A percentile compares a stretch with the other conserved stretches of the same genome.
Conservation (phyloP, 2,113 vertebrate species). For the Mobula birostris region DNA sequence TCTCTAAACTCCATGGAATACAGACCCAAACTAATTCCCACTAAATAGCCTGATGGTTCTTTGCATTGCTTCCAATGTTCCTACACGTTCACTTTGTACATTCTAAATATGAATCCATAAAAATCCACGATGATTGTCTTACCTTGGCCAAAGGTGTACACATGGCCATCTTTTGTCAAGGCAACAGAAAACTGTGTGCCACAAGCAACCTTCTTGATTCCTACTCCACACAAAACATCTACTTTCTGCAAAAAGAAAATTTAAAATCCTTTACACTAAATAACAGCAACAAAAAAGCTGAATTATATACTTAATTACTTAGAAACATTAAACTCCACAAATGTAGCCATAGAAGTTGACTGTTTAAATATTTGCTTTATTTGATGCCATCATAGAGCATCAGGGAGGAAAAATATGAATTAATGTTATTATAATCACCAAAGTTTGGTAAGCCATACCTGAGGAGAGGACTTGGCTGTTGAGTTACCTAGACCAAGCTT, state of each 20-base stretch:
- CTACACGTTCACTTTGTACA: not conserved
- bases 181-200: slow-evolving; percentile 77
- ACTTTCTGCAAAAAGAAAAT: slow-evolving; percentile 60
- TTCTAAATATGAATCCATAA: not conserved
- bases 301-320: not conserved
- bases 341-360: not conserved
- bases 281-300: not conserved
- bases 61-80: not conserved
- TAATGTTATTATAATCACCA: not conserved
- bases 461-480: slow-evolving; percentile 73
- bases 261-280: not conserved
- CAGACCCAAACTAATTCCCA: no score
- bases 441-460: slow-evolving; percentile 52
- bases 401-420: not conserved
- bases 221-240: slow-evolving; percentile 73
- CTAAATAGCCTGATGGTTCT: no score
- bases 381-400: not conserved
- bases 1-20: no score
- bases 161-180: slow-evolving; percentile 69
- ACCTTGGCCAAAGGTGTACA: slow-evolving; percentile 78
- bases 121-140: slow-evolving; percentile 37
- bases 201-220: slow-evolving; percentile 74
- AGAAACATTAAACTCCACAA: not conserved
- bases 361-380: not conserved
- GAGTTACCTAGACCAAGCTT: slow-evolving; percentile 75